Base-by-base conservation (phyloP, 2,888 invertebrate genomes). In the Aproaerema taeniolella region DNA sequence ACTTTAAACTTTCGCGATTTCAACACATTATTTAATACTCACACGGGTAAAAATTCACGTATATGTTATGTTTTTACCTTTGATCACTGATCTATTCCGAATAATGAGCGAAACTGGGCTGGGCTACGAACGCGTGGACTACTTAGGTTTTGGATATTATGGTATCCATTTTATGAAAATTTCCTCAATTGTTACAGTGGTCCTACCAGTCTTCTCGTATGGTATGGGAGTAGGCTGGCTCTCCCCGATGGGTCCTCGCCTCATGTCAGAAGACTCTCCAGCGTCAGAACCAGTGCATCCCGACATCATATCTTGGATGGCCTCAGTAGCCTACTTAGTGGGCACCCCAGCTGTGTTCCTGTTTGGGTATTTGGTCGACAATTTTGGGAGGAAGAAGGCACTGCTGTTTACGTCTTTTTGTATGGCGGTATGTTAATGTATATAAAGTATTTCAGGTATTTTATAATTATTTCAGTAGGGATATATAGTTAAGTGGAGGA, bases 201-300 rank as follows among this genome's bases (percentile, higher is more conserved):
- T 88, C 2, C 52, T 89, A 1, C 86, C 88, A 30, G 79, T 87
- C 2, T 87, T 89, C 48, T 87, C 87, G 0, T 85, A 89, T 40
- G 89, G 89, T 3, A 78, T 80, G 2, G 87, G 85, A 1, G 70
- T 88, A 0, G 89, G 89, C 5, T 90, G 89, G 88, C 67, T 89
- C 28, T 89, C 90, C 0, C 89, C 89, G 1, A 88, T 88, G 71
- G 77, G 88, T 0, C 75, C 83, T 0, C 68, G 74, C 14, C 75
- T 89, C n/a, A 79, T 86, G 72, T 82, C 87, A 0, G 54, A 64
- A 65, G 38, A 74, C 7, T 69, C 78, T 0, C 88, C 88, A 0
- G 73, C 87, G 0, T 55, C 71, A 0, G 52, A 58, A 4, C 80
- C 87, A 0, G 72, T 90, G 20, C 77, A 77, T 9, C 61, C 76